These are phyloP conservation scores for Betta splendens DNA, from an alignment of 2,797 vertebrate species.

Conservation along the genomic window DNA sequence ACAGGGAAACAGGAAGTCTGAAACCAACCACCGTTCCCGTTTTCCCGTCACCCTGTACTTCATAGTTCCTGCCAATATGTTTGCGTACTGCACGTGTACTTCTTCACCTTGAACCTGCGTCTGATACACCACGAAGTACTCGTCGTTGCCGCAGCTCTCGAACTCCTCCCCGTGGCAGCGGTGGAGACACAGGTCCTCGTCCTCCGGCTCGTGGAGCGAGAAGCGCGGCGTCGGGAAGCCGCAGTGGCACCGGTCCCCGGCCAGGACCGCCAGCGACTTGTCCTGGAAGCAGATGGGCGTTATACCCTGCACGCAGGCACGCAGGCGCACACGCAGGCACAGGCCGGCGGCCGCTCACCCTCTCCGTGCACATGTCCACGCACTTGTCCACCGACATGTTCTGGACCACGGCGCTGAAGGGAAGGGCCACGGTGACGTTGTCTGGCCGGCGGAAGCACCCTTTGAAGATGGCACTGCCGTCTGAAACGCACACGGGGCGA, in stretches of 20 bases:
- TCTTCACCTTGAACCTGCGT: constrained; percentile 94
- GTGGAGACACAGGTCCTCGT: constrained; percentile 90
- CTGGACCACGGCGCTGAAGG: constrained; percentile 82
- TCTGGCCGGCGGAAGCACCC: constrained; percentile 91
- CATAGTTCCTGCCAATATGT: no score
- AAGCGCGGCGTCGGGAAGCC: constrained; percentile 92
- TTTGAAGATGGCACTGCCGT: constrained; percentile 94
- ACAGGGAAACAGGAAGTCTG: no score
- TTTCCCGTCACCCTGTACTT: no score
- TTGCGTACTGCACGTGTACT: no score
- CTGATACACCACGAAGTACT: constrained; percentile 95
- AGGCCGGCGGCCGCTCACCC: constrained; percentile 74
- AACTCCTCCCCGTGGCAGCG: constrained; percentile 90
- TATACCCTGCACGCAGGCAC: constrained; percentile 17
- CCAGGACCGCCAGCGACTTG: constrained; percentile 89
- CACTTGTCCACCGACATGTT: constrained; percentile 99
- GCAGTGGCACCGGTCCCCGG: constrained; percentile 87
- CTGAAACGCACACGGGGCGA: constrained; percentile 83
- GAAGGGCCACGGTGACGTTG: constrained; percentile 89
- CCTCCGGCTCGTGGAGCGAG: constrained; percentile 90
- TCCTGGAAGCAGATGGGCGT: constrained; percentile 80
- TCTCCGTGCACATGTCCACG: constrained; percentile 94
- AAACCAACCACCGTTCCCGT: no score
- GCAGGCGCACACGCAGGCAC: background rate
- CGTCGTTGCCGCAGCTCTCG: constrained; percentile 90